These are phyloP conservation scores for Mandrillus leucophaeus DNA, from an alignment of 2,113 vertebrate species.

Conservation along the genomic window DNA sequence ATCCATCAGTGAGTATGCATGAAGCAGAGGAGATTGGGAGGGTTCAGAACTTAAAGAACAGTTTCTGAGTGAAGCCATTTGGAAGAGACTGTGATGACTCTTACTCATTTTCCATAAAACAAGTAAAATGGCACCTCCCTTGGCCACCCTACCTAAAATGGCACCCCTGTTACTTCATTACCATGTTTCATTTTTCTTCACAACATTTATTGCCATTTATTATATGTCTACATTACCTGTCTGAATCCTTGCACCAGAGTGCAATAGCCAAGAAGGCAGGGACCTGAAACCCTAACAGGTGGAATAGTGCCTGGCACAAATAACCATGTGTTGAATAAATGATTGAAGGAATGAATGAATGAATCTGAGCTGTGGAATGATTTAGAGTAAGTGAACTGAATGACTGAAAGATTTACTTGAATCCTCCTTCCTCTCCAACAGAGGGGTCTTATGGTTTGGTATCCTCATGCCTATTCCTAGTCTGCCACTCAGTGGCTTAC, in stretches of 20 bases:
- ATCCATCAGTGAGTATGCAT: neutral
- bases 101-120: neutral
- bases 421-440: neutral
- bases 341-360: neutral
- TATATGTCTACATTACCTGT: neutral
- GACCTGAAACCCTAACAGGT: neutral
- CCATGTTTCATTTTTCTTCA: neutral
- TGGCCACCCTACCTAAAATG: neutral
- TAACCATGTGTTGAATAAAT: neutral
- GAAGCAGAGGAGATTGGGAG: neutral
- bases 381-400: neutral
- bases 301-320: neutral
- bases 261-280: neutral
- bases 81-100: neutral
- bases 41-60: neutral
- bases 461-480: neutral
- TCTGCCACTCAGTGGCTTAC: neutral
- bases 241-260: neutral
- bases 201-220: neutral
- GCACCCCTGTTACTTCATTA: neutral
- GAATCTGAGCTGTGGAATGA: neutral
- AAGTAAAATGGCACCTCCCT: neutral
- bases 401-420: neutral
- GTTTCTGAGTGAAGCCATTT: neutral
- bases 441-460: neutral